Conservation (phyloP, 2,797 vertebrate genomes). For the Nannoperca obscura region DNA sequence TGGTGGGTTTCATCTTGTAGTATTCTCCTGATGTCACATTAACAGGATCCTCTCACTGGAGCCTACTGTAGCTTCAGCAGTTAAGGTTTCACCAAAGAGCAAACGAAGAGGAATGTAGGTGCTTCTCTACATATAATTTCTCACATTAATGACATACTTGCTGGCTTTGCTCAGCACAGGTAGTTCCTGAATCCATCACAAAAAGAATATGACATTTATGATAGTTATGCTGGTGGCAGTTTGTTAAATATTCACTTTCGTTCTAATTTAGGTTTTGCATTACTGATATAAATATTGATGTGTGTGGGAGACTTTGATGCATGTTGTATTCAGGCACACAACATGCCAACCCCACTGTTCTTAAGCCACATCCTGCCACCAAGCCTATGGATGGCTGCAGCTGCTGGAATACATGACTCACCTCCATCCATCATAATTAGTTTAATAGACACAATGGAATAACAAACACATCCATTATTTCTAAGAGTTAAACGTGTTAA, state of each 20-base stretch:
- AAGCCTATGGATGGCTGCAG: slow-evolving; percentile 42
- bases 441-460: slow-evolving; percentile 8
- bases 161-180: background rate
- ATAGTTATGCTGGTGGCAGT: slow-evolving; percentile 3
- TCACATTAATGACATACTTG: slow-evolving; percentile 2
- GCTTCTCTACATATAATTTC: background rate
- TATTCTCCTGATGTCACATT: slow-evolving; percentile 71
- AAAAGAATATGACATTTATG: slow-evolving; percentile 18
- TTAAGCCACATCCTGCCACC: slow-evolving; percentile 3
- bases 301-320: slow-evolving; percentile 17
- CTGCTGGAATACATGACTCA: slow-evolving; percentile 49
- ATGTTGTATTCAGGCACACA: slow-evolving; percentile 20
- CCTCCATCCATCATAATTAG: slow-evolving; percentile 21
- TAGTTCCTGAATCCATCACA: slow-evolving; percentile 49
- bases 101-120: slow-evolving; percentile 16
- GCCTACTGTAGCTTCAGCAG: slow-evolving; percentile 38
- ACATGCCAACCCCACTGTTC: slow-evolving; percentile 15
- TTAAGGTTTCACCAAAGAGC: slow-evolving; percentile 48
- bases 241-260: slow-evolving; percentile 48
- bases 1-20: slow-evolving; percentile 75
- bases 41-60: slow-evolving; percentile 72
- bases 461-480: slow-evolving; percentile 13
- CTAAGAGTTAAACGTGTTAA: slow-evolving; percentile 1
- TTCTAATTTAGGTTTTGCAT: slow-evolving; percentile 19
- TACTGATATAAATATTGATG: slow-evolving; percentile 22